Evolutionary conservation across 2,797 vertebrate genomes (phyloP), one percentile per base, ranked within the genome.

Genomic region (Atherinosoma microstoma): DNA sequence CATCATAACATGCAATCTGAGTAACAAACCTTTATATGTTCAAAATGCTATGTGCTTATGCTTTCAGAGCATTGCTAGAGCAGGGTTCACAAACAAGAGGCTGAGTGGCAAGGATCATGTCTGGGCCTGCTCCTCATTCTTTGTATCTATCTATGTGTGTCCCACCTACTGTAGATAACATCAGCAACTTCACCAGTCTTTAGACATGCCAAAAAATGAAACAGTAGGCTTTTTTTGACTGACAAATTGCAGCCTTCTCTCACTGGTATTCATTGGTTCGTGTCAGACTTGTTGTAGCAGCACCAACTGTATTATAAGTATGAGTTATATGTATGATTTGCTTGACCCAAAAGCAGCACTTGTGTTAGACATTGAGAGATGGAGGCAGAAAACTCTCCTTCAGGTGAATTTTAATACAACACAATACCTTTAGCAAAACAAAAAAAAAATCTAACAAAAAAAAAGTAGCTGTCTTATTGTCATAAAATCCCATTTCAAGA

Each of bases 201-300:
- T n/a, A 45, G 1, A 16, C 47, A 38, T 7, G 5, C 24, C 16
- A 30, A 3, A 51, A 24, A 22, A 51, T 11, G 12, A 13, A 51
- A 51, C 3, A 24, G n/a, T 10, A 10, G n/a, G n/a, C 1, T 53
- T 54, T 27, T 24, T 40, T 24, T 30, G 49, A 27, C 22, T 38
- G 49, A 30, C 0, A 58, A 49, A 42, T 35, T 3, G 4, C 45
- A 32, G 12, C 16, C 9, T 34, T 13, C 6, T 10, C 0, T 58
- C 1, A 0, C 22, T 32, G 29, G 45, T 24, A 30, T 40, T 59
- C 16, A 0, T 45, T n/a, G n/a, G 9, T 35, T 58, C 67, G 6
- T 24, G 78, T 62, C 34, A 4, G 53, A 74, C 73, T 16, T 73
- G 70, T 70, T 67, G 34, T 13, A 53, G 51, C 64, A 67, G 29